Percentiles rank a stretch among this genome's conserved stretches.
Conservation (phyloP, 1,140 invertebrate genomes). For the Cydia splendana region DNA sequence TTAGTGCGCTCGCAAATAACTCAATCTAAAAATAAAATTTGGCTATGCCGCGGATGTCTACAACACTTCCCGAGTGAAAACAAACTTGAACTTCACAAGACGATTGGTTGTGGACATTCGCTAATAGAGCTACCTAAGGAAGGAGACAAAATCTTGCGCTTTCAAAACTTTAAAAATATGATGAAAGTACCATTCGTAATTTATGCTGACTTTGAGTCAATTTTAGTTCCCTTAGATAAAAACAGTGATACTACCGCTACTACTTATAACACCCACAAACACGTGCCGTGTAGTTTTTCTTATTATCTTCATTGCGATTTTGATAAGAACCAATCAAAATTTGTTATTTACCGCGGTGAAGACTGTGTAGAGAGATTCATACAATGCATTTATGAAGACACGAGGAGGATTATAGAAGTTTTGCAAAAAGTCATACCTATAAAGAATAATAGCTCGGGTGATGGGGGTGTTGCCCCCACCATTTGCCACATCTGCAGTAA, state of each 20-base stretch:
- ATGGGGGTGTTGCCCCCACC: too few species aligned
- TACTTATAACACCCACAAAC: slow-evolving; percentile 50
- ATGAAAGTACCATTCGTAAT: slow-evolving; percentile 53
- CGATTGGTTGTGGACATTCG: background rate
- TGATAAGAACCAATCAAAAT: slow-evolving; percentile 48
- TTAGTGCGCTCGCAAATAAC: background rate
- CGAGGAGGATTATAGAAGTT: too few species aligned
- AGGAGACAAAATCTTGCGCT: slow-evolving; percentile 42
- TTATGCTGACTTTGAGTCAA: slow-evolving; percentile 61
- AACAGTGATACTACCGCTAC: slow-evolving; percentile 4
- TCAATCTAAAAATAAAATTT: background rate
- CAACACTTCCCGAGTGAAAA: background rate
- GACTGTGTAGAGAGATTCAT: slow-evolving; percentile 25
- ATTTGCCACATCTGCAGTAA: slow-evolving; percentile 55
- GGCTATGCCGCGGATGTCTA: background rate
- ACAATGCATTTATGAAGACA: background rate
- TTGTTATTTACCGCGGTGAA: slow-evolving; percentile 19
- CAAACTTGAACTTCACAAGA: background rate
- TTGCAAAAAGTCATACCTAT: background rate
- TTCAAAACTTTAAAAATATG: slow-evolving; percentile 48
- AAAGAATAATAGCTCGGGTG: too few species aligned
- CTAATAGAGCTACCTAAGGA: slow-evolving; percentile 35
- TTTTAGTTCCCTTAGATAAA: slow-evolving; percentile 38
- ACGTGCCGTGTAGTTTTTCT: slow-evolving; percentile 51
- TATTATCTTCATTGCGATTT: slow-evolving; percentile 52